phyloP scores from a whole-genome alignment of 1,140 invertebrate species.

The Orius laevigatus region DNA sequence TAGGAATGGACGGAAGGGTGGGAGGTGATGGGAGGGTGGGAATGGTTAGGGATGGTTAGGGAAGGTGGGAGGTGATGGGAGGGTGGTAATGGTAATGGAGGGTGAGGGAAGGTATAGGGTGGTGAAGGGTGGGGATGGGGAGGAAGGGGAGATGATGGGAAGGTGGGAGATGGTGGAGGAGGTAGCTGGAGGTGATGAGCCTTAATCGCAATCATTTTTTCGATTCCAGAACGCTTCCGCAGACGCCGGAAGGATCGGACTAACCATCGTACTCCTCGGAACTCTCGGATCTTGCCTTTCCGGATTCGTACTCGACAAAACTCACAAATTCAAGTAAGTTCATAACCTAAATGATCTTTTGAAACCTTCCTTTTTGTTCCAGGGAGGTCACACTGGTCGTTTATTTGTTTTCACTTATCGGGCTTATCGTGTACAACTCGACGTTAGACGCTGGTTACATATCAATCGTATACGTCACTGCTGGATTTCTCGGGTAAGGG shows the following conservation, averaged over 20 bases:
- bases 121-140: background rate
- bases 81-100: too few species aligned
- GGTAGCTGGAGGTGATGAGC: slow-evolving; percentile 9
- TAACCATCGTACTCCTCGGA: slow-evolving; percentile 75
- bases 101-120: background rate
- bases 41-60: too few species aligned
- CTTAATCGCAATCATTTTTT: too few species aligned
- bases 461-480: slow-evolving; percentile 50
- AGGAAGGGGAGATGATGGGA: too few species aligned
- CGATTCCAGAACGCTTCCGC: background rate
- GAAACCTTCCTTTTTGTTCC: background rate
- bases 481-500: slow-evolving; percentile 56
- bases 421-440: slow-evolving; percentile 72
- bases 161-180: background rate
- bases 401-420: slow-evolving; percentile 19
- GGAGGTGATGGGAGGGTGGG: background rate
- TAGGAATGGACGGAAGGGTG: background rate
- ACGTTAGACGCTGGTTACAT: slow-evolving; percentile 50
- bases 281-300: slow-evolving; percentile 77
- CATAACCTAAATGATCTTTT: background rate
- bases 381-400: slow-evolving; percentile 19
- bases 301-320: slow-evolving; percentile 73
- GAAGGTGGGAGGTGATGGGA: too few species aligned
- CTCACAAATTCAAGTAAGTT: slow-evolving; percentile 63
- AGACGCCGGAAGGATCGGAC: slow-evolving; percentile 36